Percentiles rank a stretch among this genome's conserved stretches.
phyloP scores from a whole-genome alignment of 2,888 invertebrate genomes.

The Agrotis ipsilon region DNA sequence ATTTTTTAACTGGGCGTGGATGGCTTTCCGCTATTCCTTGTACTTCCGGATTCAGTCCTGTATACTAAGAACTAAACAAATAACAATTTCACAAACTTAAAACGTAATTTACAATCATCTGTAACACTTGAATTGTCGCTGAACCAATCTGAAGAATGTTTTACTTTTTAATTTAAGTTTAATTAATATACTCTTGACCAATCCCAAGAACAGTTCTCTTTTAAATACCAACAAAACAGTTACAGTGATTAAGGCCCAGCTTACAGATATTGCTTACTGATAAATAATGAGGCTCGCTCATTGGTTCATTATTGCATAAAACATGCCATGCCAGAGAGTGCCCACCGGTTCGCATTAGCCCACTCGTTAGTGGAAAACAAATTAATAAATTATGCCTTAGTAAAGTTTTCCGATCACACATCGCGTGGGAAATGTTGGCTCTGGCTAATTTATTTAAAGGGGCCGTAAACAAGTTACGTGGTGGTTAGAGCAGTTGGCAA shows the following conservation, averaged over 20 bases:
- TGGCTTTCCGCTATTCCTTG: too few relatives aligned
- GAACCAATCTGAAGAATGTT: too few relatives aligned
- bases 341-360: conserved; percentile 79
- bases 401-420: conserved; percentile 79
- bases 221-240: conserved; percentile 28
- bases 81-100: background rate
- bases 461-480: conserved; percentile 58
- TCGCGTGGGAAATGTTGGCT: conserved; percentile 82
- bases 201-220: background rate
- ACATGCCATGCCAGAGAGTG: conserved; percentile 75
- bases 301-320: conserved; percentile 71
- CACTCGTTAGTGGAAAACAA: conserved; percentile 87
- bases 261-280: conserved; percentile 40
- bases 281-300: conserved; percentile 60
- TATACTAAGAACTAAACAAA: background rate
- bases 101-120: conserved; percentile 3
- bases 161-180: too few relatives aligned
- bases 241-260: background rate
- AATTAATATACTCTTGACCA: too few relatives aligned
- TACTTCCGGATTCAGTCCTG: too few relatives aligned
- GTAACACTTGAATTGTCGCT: background rate
- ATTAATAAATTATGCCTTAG: conserved; percentile 87
- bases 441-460: conserved; percentile 67
- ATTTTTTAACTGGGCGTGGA: too few relatives aligned
- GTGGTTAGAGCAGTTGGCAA: conserved; percentile 46